phyloP scores from a whole-genome alignment of 2,113 vertebrate genomes.

The Grus americana region DNA sequence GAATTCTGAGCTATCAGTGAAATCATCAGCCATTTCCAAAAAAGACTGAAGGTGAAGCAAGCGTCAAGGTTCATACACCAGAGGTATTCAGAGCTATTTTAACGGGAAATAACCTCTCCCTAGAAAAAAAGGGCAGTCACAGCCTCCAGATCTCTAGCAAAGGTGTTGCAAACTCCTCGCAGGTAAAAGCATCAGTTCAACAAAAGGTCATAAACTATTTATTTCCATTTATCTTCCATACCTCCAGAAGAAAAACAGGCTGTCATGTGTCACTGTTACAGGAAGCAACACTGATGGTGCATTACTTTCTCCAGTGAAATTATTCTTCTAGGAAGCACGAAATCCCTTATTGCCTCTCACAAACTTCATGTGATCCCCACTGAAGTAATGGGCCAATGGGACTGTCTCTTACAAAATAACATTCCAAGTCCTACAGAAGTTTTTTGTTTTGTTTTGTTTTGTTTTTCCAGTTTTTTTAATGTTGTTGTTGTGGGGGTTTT shows the following conservation, averaged over 20 bases:
- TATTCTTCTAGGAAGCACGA: not conserved
- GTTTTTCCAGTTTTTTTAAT: not conserved
- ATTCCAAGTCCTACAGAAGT: not conserved
- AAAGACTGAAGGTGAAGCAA: not conserved
- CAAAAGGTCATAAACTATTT: not conserved
- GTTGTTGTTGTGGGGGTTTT: not conserved
- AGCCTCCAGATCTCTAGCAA: not conserved
- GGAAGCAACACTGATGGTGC: not conserved
- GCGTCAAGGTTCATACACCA: not conserved
- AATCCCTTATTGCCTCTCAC: not conserved
- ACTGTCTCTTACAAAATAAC: not conserved
- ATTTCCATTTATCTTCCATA: not conserved
- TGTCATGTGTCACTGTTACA: not conserved
- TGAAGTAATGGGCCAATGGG: rapidly evolving
- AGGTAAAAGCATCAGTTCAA: not conserved
- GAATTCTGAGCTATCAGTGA: not conserved
- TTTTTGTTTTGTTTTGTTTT: not conserved
- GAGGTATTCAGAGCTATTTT: not conserved
- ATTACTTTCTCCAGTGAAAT: not conserved
- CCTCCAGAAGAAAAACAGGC: not conserved
- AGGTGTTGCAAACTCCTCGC: not conserved
- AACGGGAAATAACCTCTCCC: not conserved
- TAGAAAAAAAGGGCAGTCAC: not conserved
- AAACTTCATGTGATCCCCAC: not conserved
- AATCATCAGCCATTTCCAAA: not conserved